These are phyloP conservation scores for Ptychadena robeensis DNA, from an alignment of 2,797 vertebrate genomes.

Conservation along the genomic window DNA sequence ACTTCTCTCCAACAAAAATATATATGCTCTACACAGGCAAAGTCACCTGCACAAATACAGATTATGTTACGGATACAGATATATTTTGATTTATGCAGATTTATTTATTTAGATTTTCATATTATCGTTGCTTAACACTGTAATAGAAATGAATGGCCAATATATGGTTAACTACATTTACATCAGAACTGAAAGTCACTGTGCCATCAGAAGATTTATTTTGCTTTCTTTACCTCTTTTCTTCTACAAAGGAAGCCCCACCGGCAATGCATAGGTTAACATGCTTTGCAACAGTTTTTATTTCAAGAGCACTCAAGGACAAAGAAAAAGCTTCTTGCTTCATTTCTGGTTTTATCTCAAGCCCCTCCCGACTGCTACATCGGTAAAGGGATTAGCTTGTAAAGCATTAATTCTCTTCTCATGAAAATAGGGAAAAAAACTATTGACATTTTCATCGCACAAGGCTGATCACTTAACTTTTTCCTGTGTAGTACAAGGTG, in stretches of 20 bases:
- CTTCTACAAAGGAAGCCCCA: constrained; percentile 9
- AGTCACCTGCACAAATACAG: background rate
- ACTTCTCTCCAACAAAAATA: background rate
- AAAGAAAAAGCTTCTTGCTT: constrained; percentile 64
- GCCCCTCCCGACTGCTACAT: constrained; percentile 60
- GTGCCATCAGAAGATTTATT: background rate
- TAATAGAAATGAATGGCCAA: background rate
- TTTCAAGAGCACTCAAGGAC: constrained; percentile 72
- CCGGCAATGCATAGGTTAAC: constrained; percentile 41
- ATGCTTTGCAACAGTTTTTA: constrained; percentile 51
- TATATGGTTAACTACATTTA: background rate
- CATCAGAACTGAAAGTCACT: background rate
- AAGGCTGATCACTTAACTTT: constrained; percentile 64
- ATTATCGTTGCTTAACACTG: background rate
- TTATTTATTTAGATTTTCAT: background rate
- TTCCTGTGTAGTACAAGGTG: background rate
- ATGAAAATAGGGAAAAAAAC: constrained; percentile 66
- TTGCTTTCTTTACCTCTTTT: background rate
- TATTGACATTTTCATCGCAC: constrained; percentile 66
- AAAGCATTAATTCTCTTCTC: constrained; percentile 68
- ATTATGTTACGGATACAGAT: background rate
- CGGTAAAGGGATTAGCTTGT: constrained; percentile 71
- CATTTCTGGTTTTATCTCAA: constrained; percentile 56
- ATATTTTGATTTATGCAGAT: background rate
- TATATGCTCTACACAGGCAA: background rate